Percentiles rank a stretch among this genome's conserved stretches.
These are phyloP conservation scores for Latrodectus hesperus DNA, from an alignment of 2,888 invertebrate genomes.

Conservation along the genomic window DNA sequence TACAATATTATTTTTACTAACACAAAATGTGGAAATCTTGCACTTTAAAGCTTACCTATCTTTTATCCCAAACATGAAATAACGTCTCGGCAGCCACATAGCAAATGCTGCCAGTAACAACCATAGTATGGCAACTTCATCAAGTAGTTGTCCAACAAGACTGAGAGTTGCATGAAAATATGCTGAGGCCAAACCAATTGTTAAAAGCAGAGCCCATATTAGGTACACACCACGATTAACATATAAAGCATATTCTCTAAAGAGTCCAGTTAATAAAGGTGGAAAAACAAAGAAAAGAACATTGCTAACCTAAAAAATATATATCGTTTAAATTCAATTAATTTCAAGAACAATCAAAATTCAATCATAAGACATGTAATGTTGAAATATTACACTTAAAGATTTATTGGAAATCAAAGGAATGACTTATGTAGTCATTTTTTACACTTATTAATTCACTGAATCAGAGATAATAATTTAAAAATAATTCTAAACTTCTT, in stretches of 20 bases:
- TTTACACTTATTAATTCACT: not conserved
- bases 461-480: too few species aligned
- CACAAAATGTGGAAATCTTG: too few species aligned
- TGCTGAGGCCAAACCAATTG: constrained; percentile 86
- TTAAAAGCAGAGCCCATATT: constrained; percentile 86
- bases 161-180: constrained; percentile 91
- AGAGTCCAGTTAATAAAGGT: constrained; percentile 85
- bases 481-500: too few species aligned
- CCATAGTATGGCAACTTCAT: constrained; percentile 89
- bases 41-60: constrained; percentile 46
- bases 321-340: constrained; percentile 2
- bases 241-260: constrained; percentile 84
- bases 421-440: not conserved
- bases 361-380: not conserved
- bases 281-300: constrained; percentile 85
- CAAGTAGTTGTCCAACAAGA: constrained; percentile 85
- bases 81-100: constrained; percentile 78
- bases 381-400: not conserved
- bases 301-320: constrained; percentile 82
- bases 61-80: constrained; percentile 71
- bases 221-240: constrained; percentile 86
- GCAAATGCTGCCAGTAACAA: constrained; percentile 86
- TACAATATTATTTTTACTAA: too few species aligned
- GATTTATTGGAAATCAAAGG: not conserved
- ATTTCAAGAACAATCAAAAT: not conserved